Conservation (phyloP, 2,888 invertebrate genomes). For the Sthenelais limicola region DNA sequence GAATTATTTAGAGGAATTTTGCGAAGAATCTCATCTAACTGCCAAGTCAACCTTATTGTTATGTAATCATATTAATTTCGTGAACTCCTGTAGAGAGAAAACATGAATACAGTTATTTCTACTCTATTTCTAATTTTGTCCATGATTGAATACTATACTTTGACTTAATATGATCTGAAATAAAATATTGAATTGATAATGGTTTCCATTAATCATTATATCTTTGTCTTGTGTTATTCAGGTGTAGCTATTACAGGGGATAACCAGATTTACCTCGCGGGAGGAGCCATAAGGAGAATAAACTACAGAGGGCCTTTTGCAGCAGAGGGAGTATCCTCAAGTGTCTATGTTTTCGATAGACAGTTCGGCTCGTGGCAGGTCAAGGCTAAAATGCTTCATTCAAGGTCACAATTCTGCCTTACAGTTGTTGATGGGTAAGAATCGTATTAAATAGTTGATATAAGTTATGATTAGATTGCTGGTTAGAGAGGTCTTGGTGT, state of each 20-base stretch:
- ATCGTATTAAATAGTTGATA: no score
- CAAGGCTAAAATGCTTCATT: conserved; percentile 74
- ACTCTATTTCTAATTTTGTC: no score
- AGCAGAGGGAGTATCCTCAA: conserved; percentile 67
- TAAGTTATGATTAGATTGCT: no score
- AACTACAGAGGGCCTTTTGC: conserved; percentile 68
- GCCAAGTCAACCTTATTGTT: no score
- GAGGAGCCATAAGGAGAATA: conserved; percentile 69
- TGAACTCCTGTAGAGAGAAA: no score
- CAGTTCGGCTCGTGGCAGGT: conserved; percentile 74
- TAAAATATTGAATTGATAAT: no score
- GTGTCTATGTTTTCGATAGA: conserved; percentile 65
- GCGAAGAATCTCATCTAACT: no score
- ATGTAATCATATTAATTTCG: no score
- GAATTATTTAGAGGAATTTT: no score
- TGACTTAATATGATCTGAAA: not conserved
- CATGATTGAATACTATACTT: not conserved
- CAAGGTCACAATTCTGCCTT: conserved; percentile 74
- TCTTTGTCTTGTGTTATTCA: conserved; percentile 45
- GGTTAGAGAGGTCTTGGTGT: no score
- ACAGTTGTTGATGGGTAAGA: conserved; percentile 74
- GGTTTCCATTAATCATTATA: not conserved
- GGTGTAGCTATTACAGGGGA: conserved; percentile 67
- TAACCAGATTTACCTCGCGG: conserved; percentile 68
- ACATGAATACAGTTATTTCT: no score